These are phyloP conservation scores for Margarornis squamiger DNA, from an alignment of 2,797 vertebrate genomes.

Conservation along the genomic window DNA sequence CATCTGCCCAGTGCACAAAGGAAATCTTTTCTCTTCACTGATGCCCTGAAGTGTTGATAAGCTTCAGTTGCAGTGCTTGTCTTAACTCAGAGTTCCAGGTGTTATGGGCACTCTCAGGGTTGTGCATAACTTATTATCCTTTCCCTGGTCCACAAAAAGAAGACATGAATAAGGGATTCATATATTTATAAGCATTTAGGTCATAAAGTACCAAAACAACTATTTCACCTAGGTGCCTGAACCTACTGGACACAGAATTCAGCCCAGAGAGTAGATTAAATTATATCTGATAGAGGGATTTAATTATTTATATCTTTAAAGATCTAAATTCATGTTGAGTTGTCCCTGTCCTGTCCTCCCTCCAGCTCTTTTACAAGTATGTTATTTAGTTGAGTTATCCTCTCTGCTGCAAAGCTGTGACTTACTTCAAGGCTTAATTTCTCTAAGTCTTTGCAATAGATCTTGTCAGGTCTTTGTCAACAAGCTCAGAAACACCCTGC, in stretches of 20 bases:
- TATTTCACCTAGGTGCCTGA: background rate
- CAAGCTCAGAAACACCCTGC: background rate
- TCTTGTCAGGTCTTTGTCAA: background rate
- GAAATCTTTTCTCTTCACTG: background rate
- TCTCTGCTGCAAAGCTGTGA: background rate
- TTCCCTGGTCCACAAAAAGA: background rate
- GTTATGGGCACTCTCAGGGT: background rate
- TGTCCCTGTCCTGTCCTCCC: fast-evolving
- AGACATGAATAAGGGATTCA: background rate
- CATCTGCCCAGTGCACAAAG: background rate
- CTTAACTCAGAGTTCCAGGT: background rate
- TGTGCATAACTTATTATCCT: background rate
- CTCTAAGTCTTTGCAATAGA: background rate
- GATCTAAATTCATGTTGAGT: background rate
- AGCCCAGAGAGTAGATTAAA: background rate
- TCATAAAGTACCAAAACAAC: background rate
- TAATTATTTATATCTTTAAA: background rate
- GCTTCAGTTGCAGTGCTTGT: background rate
- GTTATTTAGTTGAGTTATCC: background rate
- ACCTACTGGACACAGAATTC: background rate
- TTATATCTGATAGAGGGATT: background rate
- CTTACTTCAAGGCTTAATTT: background rate
- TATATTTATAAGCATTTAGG: background rate
- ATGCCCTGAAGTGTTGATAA: background rate
- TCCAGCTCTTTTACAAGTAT: background rate